A percentile compares a stretch with the other conserved stretches of the same genome.
These are phyloP conservation scores for Xenopus borealis DNA, from an alignment of 2,113 vertebrate species.

Conservation along the genomic window DNA sequence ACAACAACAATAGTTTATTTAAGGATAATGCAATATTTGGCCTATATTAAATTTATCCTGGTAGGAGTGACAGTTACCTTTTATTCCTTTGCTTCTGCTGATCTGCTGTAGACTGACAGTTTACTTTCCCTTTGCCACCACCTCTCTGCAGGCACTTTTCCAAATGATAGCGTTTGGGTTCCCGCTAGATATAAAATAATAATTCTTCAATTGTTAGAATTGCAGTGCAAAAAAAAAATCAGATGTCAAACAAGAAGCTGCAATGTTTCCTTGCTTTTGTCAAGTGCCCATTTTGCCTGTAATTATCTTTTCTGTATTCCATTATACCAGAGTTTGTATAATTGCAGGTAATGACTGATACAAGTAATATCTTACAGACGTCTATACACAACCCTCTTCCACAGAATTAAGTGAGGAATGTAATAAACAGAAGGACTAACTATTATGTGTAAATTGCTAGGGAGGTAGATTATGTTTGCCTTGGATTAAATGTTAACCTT, in stretches of 20 bases:
- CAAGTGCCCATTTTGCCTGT: constrained; percentile 6
- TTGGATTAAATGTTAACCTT: background rate
- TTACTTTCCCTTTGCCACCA: background rate
- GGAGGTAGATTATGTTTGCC: background rate
- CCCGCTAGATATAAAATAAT: background rate
- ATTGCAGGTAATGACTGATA: constrained; percentile 23
- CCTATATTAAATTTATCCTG: no score
- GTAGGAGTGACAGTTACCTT: no score
- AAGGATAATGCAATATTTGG: no score
- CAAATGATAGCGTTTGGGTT: background rate
- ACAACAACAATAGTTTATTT: no score
- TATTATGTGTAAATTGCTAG: constrained; percentile 16
- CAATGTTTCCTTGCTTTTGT: constrained; percentile 4
- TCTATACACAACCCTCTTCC: background rate
- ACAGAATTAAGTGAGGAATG: constrained; percentile 12
- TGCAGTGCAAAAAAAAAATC: background rate
- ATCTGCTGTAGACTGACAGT: background rate
- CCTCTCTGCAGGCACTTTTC: background rate
- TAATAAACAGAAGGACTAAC: background rate
- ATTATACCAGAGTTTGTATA: background rate
- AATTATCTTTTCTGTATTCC: constrained; percentile 16
- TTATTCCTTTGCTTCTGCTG: no score
- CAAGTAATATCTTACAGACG: constrained; percentile 20
- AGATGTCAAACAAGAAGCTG: background rate
- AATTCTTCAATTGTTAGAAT: background rate